Evolutionary conservation across 35 echinoderm and acorn worm species (phyloP), one percentile per base, ranked within the genome.

Genomic region (Heliocidaris erythrogramma): DNA sequence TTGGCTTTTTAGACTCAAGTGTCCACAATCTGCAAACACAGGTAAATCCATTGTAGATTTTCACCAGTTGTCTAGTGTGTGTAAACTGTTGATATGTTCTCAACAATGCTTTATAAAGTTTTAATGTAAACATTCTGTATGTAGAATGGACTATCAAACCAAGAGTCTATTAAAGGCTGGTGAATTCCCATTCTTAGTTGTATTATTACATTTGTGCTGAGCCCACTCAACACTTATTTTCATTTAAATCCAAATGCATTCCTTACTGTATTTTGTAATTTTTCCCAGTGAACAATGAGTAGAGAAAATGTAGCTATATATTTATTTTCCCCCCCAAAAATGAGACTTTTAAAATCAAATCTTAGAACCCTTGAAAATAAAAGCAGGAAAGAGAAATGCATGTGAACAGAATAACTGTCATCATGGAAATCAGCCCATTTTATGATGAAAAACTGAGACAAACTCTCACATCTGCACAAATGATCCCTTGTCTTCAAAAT

Each of bases 1-100:
- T 90, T 5, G 2, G 88, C 17, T 27, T 90, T 90, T 48, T 90
- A 90, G 48, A 90, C 32, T 90, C 48, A 90, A 48, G 88, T 90
- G 88, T 48, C 48, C 32, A 90, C 48, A 49, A 21, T 90, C 32
- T 48, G 0, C 32, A 90, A 48, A 90, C 32, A 90, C 48, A 49
- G 4, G 13, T 42, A 90, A 48, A 49, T 48, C 48, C 32, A 90
- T 90, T 42, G 48, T 90, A 49, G 48, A 48, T 42, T 48, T 90
- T 42, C 32, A 48, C 32, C 32, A 48, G 48, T 48, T 90, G 48
- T n/a, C 32, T 90, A 49, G 48, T 35, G 88, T 30, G 32, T 42
- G 48, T 90, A 49, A 90, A 48, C 32, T 18, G 32, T 17, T 31
- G 30, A 88, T 31, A 13, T 7, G 1, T 35, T 42, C 32, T 21